Conservation (phyloP, 1,140 invertebrate species). For the Drosophila sulfurigaster region DNA sequence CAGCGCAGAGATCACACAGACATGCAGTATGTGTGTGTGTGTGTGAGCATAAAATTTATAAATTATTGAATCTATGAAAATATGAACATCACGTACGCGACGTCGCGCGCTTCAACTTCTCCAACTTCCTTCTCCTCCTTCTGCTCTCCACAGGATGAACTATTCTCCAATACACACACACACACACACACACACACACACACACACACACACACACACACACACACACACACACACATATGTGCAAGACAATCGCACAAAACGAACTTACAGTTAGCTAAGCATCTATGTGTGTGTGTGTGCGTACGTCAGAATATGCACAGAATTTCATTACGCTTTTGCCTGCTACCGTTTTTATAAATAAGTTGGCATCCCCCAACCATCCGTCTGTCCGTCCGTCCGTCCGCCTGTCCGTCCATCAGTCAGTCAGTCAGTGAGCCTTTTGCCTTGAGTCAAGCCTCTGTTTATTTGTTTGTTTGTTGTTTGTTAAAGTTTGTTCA, state of each 20-base stretch:
- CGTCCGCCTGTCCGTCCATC: too few relatives aligned
- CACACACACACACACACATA: slow-evolving; percentile 17
- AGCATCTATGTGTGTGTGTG: slow-evolving; percentile 21
- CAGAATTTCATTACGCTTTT: slow-evolving; percentile 75
- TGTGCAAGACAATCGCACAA: slow-evolving; percentile 64
- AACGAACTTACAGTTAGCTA: slow-evolving; percentile 74
- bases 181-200: slow-evolving; percentile 20
- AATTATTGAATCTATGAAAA: slow-evolving; percentile 84
- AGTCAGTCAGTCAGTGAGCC: neutral
- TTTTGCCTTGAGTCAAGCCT: neutral
- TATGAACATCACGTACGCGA: slow-evolving; percentile 80
- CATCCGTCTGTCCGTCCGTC: neutral
- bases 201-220: slow-evolving; percentile 12
- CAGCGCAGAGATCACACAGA: slow-evolving; percentile 64
- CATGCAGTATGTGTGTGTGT: slow-evolving; percentile 20
- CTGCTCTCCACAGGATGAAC: slow-evolving; percentile 32
- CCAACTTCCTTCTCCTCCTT: too few relatives aligned
- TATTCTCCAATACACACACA: slow-evolving; percentile 43
- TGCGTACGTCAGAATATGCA: slow-evolving; percentile 72
- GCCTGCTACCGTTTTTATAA: slow-evolving; percentile 58
- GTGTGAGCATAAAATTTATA: slow-evolving; percentile 74
- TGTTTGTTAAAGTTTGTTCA: slow-evolving; percentile 78
- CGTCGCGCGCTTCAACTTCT: slow-evolving; percentile 19
- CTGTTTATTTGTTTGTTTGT: slow-evolving; percentile 53
- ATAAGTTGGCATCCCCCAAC: slow-evolving; percentile 66